Evolutionary conservation across 2,113 vertebrate species (phyloP).

Genomic region (Gobiocypris rarus): DNA sequence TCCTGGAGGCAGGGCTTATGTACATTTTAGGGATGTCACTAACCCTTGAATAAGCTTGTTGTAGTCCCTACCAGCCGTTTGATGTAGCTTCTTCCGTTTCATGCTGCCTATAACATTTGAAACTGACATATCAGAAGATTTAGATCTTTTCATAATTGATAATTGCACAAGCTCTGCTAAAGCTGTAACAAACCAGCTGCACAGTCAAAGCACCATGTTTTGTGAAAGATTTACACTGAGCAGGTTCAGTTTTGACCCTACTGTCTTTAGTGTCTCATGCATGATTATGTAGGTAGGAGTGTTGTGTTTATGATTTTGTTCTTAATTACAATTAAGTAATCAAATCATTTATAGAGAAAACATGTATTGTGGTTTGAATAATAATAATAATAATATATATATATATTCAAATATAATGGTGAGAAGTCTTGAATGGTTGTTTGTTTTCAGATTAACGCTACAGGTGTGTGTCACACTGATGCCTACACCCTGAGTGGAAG

Average conservation of each 20-base stretch:
- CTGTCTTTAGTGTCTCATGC: neutral
- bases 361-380: neutral
- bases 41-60: too few species aligned
- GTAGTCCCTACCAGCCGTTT: too few species aligned
- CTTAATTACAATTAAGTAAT: neutral
- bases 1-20: too few species aligned
- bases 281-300: neutral
- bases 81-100: too few species aligned
- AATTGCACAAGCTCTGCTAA: neutral
- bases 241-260: slow-evolving; percentile 13
- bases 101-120: neutral
- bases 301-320: too few species aligned
- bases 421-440: neutral
- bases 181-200: neutral
- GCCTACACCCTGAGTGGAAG: slow-evolving; percentile 78
- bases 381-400: too few species aligned
- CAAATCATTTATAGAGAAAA: neutral
- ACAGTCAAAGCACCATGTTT: slow-evolving; percentile 1
- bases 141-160: neutral
- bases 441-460: slow-evolving; percentile 75
- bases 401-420: neutral
- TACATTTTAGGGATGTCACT: too few species aligned
- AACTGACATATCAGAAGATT: neutral
- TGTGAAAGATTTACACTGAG: neutral
- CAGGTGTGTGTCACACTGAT: slow-evolving; percentile 88